Evolutionary conservation across 2,888 invertebrate species (phyloP), one percentile per base, ranked within the genome.

Genomic region (Deilephila porcellus): DNA sequence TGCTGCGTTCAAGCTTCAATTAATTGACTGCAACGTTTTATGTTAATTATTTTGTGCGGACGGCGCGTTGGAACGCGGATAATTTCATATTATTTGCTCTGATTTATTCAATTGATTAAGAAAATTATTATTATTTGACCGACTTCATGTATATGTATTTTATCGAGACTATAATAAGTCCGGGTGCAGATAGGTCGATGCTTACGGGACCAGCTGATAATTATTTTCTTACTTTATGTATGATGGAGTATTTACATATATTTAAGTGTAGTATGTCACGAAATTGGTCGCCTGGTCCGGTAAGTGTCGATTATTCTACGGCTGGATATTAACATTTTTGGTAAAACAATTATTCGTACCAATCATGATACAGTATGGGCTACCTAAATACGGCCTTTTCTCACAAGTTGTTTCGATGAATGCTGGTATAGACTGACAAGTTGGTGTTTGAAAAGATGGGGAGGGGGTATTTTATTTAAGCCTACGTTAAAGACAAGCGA

Each of bases 1-100:
- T 60, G 29, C 59, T 19, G 59, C 64, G 59, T 45, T 29, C 52
- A 67, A 34, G 71, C 70, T 74, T 60, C 52, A 64, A 56, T 32
- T 37, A 72, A 70, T 52, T 70, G 56, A 72, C 74, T 72, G 63
- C 63, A 52, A 72, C 70, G 29, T 60, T 62, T 37, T 59, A 56
- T 71, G 59, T 63, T 34, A 56, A 74, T 62, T 67, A 74, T 72
- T 52, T 25, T 37, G 8, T 72, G 34, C 56, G 59, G 67, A 59
- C 64, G 63, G n/a, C 63, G 63, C 72, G 63, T 56, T 72, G 63
- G 72, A 63, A 67, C 52, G 67, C 25, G 29, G 25, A 52, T 32
- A 32, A 4, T 25, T 8, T 20, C 25, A 25, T 67, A 20, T 4
- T 25, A 45, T 37, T 37, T 11, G 37, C 20, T 37, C 37, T 25